These are phyloP conservation scores for Peromyscus aztecus DNA, from an alignment of 2,797 vertebrate genomes.

Conservation along the genomic window DNA sequence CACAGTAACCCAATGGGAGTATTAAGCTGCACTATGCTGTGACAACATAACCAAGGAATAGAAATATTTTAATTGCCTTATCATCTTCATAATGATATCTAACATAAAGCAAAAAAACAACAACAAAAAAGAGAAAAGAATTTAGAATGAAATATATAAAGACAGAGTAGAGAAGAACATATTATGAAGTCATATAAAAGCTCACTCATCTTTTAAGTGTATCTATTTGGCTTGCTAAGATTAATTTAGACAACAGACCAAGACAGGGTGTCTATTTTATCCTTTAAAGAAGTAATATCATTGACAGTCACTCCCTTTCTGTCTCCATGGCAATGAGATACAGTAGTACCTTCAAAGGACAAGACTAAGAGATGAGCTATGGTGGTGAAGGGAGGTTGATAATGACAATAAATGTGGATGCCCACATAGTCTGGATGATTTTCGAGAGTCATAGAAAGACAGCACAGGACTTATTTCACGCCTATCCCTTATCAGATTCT, in stretches of 20 bases:
- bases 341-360: conserved; percentile 16
- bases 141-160: conserved; percentile 28
- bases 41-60: not conserved
- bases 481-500: not conserved
- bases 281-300: conserved; percentile 67
- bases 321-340: conserved; percentile 51
- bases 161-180: not conserved
- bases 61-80: not conserved
- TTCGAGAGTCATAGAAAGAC: not conserved
- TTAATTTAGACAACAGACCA: not conserved
- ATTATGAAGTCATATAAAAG: not conserved
- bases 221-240: not conserved
- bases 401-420: not conserved
- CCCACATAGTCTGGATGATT: not conserved
- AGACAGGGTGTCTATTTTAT: not conserved
- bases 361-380: not conserved
- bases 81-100: not conserved
- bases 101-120: not conserved
- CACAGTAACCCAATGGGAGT: not conserved
- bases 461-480: not conserved
- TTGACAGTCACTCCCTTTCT: not conserved
- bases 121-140: not conserved
- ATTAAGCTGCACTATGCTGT: not conserved
- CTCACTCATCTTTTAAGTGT: not conserved
- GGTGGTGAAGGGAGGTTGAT: not conserved